Base-by-base conservation (phyloP, 2,888 invertebrate genomes). In the Helicoverpa assulta region DNA sequence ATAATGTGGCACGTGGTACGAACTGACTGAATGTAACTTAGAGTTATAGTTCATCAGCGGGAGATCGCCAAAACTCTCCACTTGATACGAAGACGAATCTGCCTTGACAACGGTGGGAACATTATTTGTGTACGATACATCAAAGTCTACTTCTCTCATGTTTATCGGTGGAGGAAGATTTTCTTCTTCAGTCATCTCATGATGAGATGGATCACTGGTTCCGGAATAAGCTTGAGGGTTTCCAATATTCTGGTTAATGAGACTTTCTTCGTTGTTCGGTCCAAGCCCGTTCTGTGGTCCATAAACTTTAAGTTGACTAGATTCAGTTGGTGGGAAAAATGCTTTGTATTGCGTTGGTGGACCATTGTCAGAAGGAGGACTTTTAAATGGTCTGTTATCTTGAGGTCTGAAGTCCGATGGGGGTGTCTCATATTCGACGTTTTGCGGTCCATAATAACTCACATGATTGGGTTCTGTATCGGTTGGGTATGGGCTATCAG, bases 1-100 rank as follows among this genome's bases (percentile, higher is more conserved):
- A 78, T 95, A 95, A 89, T 95, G 95, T 0, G 95, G 95, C 43
- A 95, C 95, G 65, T 89, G 91, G 73, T 95, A 95, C 0, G 95
- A 95, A 76, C 92, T 93, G 55, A 94, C 92, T 1, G 91, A 87
- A 60, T 92, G 89, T 52, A 92, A 82, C 69, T 95, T 94, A 18
- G 94, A 93, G 65, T 91, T 86, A 78, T 92, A 92, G 57, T 92
- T 90, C 94, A 94, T 95, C 1, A 95, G 74, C 1, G 95, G 95
- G 43, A 95, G 77, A 37, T 91, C 85, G 0, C 93, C 94, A 18
- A 95, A 92, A 78, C 86, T 92, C 75, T 93, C 93, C 58, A 92
- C 81, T 81, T 90, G 92, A 89, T 91, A 94, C 0, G 88, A 85
- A 61, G 74, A 81, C 1, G 84, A 69, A 2, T 90, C 88, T 4